phyloP scores from a whole-genome alignment of 2,797 vertebrate genomes.

The Coracias cyanogaster region DNA sequence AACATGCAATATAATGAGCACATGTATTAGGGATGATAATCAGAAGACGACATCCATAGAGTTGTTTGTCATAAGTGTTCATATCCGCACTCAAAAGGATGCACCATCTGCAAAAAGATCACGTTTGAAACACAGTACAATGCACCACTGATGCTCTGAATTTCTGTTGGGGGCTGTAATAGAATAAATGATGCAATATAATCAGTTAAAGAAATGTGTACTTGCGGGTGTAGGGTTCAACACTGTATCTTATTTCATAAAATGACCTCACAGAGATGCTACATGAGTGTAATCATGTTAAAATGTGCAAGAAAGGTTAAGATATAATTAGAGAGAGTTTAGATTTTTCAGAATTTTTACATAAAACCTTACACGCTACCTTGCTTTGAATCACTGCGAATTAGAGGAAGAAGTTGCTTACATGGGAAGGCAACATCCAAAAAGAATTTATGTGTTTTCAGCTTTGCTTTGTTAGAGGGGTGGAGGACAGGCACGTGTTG shows the following conservation, averaged over 20 bases:
- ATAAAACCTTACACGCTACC: rapidly evolving
- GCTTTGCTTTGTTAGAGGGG: neutral
- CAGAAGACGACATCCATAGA: neutral
- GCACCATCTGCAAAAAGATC: neutral
- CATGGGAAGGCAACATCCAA: neutral
- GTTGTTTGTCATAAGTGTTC: neutral
- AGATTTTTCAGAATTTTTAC: neutral
- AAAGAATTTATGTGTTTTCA: neutral
- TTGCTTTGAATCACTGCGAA: neutral
- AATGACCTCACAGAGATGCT: neutral
- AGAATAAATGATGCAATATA: neutral
- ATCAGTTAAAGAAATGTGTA: neutral
- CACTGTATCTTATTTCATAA: neutral
- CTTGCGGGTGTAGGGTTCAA: neutral
- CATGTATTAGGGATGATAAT: neutral
- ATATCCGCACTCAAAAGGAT: neutral
- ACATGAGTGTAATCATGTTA: neutral
- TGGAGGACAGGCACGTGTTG: rapidly evolving
- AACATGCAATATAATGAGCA: neutral
- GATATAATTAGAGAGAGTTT: neutral
- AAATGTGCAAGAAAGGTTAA: neutral
- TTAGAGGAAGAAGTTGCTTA: neutral
- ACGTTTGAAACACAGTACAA: neutral
- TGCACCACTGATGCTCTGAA: neutral
- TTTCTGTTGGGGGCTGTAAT: neutral